A percentile compares a stretch with the other conserved stretches of the same genome.
phyloP scores from a whole-genome alignment of 2,888 invertebrate species.

The Drosophila histrio region DNA sequence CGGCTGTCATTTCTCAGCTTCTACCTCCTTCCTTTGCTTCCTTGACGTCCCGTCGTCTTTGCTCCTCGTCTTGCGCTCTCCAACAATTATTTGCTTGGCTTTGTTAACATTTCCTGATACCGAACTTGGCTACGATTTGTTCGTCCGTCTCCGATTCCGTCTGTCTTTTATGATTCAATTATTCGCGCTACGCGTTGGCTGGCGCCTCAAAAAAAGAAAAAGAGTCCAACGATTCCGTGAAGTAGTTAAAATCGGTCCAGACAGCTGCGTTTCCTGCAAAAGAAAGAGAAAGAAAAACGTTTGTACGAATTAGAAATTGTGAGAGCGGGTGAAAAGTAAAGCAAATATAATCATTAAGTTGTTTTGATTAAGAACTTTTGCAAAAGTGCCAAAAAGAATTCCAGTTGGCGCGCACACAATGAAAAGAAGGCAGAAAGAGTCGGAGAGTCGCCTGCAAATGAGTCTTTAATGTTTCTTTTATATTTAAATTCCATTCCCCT shows the following conservation, averaged over 20 bases:
- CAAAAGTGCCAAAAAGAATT: constrained; percentile 62
- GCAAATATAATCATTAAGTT: constrained; percentile 80
- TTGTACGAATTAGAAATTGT: constrained; percentile 49
- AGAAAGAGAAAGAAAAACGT: constrained; percentile 21
- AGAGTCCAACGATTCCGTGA: constrained; percentile 26
- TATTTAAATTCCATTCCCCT: constrained; percentile 8
- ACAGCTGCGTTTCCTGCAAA: constrained; percentile 36
- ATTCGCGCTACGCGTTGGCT: constrained; percentile 32
- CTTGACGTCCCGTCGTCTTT: constrained; percentile 10
- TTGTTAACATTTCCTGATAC: constrained; percentile 70
- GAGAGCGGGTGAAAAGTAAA: constrained; percentile 49
- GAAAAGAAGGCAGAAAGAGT: not conserved
- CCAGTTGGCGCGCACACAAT: constrained; percentile 2
- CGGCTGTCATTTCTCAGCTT: constrained; percentile 74
- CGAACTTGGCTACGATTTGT: constrained; percentile 50
- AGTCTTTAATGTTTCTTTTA: constrained; percentile 47
- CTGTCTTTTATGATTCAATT: constrained; percentile 34
- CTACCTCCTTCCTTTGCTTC: constrained; percentile 27
- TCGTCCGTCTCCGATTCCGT: constrained; percentile 19
- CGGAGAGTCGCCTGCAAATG: constrained; percentile 23
- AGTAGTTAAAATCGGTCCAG: constrained; percentile 64
- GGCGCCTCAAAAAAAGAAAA: constrained; percentile 51
- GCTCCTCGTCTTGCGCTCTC: not conserved
- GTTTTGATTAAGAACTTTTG: constrained; percentile 77
- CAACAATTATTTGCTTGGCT: constrained; percentile 78